Evolutionary conservation across 2,113 vertebrate species (phyloP).

Genomic region (Euleptes europaea): DNA sequence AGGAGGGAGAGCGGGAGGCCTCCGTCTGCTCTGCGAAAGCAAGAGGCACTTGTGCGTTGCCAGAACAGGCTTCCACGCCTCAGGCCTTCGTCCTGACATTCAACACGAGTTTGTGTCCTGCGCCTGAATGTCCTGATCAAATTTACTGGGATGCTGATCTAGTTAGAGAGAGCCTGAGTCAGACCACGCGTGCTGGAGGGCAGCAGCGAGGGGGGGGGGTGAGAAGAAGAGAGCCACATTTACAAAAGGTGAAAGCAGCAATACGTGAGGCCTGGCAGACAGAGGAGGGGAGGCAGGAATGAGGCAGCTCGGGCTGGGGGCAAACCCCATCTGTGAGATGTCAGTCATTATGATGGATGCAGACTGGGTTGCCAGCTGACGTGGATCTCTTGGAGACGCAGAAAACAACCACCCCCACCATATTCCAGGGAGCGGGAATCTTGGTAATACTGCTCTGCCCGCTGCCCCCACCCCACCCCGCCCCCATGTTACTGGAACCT

Average conservation of each 20-base stretch:
- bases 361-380: no score
- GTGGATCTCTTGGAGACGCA: no score
- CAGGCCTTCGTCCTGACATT: constrained; percentile 63
- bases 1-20: constrained; percentile 3
- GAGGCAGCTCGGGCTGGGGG: not conserved
- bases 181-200: not conserved
- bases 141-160: constrained; percentile 65
- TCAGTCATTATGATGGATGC: no score
- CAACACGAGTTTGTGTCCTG: not conserved
- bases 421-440: no score
- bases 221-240: accelerated
- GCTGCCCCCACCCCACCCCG: no score
- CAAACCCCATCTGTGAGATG: no score
- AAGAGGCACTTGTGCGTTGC: not conserved
- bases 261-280: accelerated
- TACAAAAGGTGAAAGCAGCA: not conserved
- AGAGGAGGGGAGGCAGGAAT: not conserved
- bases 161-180: constrained; percentile 46
- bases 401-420: no score
- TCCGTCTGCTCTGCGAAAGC: constrained; percentile 39
- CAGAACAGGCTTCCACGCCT: constrained; percentile 45
- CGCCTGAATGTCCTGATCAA: constrained; percentile 51
- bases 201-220: not conserved
- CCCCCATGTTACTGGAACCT: no score
- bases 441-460: no score